These are phyloP conservation scores for Aramus guarauna DNA, from an alignment of 2,113 vertebrate genomes.

Conservation along the genomic window DNA sequence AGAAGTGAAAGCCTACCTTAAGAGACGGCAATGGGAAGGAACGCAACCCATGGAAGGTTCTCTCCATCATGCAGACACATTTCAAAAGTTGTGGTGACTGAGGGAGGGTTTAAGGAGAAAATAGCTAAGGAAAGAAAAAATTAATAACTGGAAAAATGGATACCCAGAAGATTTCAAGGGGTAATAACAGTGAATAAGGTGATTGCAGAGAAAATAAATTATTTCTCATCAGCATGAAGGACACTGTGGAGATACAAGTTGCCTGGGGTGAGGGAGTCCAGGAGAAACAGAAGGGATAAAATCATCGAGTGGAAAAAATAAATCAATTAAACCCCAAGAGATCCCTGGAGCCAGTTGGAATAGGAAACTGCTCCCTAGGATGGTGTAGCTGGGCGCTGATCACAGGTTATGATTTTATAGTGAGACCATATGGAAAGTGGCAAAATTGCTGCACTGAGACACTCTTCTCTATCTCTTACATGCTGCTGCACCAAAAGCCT, in stretches of 20 bases:
- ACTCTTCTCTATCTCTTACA: background rate
- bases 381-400: accelerated
- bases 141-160: background rate
- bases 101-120: background rate
- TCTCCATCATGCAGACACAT: background rate
- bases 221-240: background rate
- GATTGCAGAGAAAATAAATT: background rate
- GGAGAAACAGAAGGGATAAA: background rate
- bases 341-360: background rate
- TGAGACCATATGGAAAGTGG: background rate
- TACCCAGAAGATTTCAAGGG: background rate
- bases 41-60: background rate
- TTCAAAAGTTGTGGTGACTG: background rate
- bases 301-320: background rate
- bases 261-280: background rate
- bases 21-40: background rate
- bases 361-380: background rate
- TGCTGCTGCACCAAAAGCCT: background rate
- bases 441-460: background rate
- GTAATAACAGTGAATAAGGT: background rate
- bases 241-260: background rate
- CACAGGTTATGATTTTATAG: background rate
- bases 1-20: background rate
- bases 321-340: background rate
- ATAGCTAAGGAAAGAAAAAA: background rate